phyloP scores from a whole-genome alignment of 2,797 vertebrate genomes.

The Gallinago nigripennis region DNA sequence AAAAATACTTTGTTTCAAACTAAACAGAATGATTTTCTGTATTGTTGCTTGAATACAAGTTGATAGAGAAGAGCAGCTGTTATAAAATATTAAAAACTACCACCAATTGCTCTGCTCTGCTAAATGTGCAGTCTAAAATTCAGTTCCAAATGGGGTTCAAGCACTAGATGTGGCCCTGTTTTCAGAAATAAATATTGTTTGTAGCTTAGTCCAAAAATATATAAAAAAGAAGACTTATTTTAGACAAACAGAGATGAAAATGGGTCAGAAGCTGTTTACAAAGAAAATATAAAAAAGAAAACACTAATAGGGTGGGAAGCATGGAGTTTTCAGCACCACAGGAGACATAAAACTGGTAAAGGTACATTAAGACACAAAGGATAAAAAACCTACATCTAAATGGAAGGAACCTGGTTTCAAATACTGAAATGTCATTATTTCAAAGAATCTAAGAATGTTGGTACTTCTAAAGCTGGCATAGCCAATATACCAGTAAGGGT shows the following conservation, averaged over 20 bases:
- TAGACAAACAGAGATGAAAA: constrained; percentile 5
- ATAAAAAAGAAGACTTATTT: not conserved
- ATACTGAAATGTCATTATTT: not conserved
- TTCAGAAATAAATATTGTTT: not conserved
- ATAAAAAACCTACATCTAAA: not conserved
- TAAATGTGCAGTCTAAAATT: not conserved
- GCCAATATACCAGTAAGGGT: not conserved
- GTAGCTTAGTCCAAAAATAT: not conserved
- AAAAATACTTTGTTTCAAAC: not conserved
- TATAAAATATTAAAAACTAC: not conserved
- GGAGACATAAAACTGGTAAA: not conserved
- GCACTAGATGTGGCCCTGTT: not conserved
- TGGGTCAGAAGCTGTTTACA: not conserved
- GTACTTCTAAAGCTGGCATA: not conserved
- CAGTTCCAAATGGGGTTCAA: not conserved
- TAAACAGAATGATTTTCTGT: not conserved
- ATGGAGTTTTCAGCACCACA: constrained; percentile 14
- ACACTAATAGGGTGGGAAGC: not conserved
- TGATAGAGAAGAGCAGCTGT: not conserved
- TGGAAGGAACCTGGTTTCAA: not conserved
- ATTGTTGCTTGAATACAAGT: not conserved
- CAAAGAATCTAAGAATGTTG: not conserved
- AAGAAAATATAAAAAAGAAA: constrained; percentile 8
- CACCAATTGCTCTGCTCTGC: not conserved
- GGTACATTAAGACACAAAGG: not conserved